Conservation (phyloP, 2,113 vertebrate species). For the Synchiropus splendidus region DNA sequence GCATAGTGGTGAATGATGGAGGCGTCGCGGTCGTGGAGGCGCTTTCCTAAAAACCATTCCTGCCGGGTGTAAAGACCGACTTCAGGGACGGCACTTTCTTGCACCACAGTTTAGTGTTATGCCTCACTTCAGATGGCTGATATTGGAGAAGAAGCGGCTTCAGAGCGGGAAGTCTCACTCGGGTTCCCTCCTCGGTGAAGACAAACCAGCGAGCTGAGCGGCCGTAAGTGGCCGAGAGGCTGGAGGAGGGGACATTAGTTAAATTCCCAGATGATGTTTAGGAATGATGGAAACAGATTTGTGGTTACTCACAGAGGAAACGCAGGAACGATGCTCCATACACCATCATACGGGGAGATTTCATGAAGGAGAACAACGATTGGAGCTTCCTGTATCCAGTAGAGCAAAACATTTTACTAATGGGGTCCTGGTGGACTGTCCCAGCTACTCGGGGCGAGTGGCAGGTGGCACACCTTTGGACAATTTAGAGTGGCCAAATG, state of each 20-base stretch:
- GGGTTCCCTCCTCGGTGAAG: slow-evolving; percentile 87
- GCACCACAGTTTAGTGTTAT: too few species aligned
- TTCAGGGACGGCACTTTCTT: too few species aligned
- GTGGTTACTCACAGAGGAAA: slow-evolving; percentile 70
- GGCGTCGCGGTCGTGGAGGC: slow-evolving; percentile 76
- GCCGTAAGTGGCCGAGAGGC: slow-evolving; percentile 70
- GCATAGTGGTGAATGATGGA: slow-evolving; percentile 92
- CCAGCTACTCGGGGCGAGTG: too few species aligned
- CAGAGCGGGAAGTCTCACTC: slow-evolving; percentile 65
- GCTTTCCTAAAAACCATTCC: slow-evolving; percentile 90
- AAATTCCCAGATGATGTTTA: accelerated
- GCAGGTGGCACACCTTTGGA: too few species aligned
- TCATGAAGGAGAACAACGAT: slow-evolving; percentile 76
- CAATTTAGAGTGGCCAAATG: too few species aligned
- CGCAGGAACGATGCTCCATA: slow-evolving; percentile 80
- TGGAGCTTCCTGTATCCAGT: slow-evolving; percentile 67
- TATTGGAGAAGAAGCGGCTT: slow-evolving; percentile 71
- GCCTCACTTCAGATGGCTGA: slow-evolving; percentile 65
- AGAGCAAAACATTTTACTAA: too few species aligned
- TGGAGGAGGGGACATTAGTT: slow-evolving; percentile 29
- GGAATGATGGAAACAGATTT: not conserved
- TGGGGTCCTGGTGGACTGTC: too few species aligned
- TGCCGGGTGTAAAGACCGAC: too few species aligned
- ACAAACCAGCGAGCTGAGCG: slow-evolving; percentile 81
- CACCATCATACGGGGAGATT: slow-evolving; percentile 69